phyloP scores from a whole-genome alignment of 2,888 invertebrate species.

The Drymonia ruficornis region DNA sequence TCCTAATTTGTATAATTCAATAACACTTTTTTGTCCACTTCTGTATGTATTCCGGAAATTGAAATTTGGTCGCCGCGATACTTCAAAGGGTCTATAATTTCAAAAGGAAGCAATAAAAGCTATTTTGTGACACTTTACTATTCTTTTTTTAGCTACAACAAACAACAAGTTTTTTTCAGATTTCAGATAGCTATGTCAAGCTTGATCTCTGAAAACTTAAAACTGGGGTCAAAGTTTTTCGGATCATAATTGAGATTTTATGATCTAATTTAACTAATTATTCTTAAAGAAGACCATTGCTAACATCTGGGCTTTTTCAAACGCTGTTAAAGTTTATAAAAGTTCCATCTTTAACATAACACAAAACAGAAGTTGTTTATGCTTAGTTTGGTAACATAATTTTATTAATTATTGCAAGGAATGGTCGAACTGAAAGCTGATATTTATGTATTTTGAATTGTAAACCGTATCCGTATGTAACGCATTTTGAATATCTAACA shows the following conservation, averaged over 20 bases:
- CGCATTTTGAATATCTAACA: too few relatives aligned
- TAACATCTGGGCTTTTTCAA: slow-evolving; percentile 14
- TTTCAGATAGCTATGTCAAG: too few relatives aligned
- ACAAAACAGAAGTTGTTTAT: slow-evolving; percentile 17
- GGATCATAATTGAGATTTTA: not conserved
- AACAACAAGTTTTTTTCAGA: too few relatives aligned
- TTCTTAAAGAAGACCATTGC: slow-evolving; percentile 18
- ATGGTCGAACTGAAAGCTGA: slow-evolving; percentile 21
- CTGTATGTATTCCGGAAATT: not conserved
- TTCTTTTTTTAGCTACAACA: too few relatives aligned
- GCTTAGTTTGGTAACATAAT: slow-evolving; percentile 15
- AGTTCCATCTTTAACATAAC: slow-evolving; percentile 23
- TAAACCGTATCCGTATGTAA: slow-evolving; percentile 30
- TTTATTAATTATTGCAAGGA: slow-evolving; percentile 8
- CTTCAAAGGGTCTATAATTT: not conserved
- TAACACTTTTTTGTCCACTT: slow-evolving; percentile 9
- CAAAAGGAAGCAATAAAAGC: not conserved
- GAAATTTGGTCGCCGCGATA: not conserved
- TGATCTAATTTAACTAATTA: slow-evolving; percentile 12
- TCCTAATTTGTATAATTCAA: slow-evolving; percentile 38
- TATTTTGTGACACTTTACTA: too few relatives aligned
- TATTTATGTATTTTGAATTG: slow-evolving; percentile 23
- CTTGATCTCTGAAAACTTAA: too few relatives aligned
- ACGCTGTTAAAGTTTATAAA: slow-evolving; percentile 13
- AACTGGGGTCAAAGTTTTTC: too few relatives aligned